Conservation (phyloP, 2,113 vertebrate species). For the Percina caprodes region DNA sequence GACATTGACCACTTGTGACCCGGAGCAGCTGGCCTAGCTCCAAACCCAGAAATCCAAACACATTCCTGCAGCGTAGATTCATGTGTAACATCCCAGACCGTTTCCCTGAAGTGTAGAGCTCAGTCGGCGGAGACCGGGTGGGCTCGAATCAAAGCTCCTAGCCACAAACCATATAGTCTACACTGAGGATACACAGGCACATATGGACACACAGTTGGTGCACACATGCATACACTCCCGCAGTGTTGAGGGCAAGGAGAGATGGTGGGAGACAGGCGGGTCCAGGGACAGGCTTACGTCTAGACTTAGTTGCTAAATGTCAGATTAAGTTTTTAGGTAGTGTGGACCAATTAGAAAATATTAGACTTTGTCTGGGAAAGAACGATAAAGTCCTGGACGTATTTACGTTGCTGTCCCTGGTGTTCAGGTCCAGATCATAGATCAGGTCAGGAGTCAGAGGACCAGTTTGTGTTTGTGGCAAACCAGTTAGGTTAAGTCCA, state of each 20-base stretch:
- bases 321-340: not conserved
- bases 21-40: slow-evolving; percentile 43
- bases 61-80: slow-evolving; percentile 43
- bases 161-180: slow-evolving; percentile 39
- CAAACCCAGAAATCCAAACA: slow-evolving; percentile 55
- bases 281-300: not conserved
- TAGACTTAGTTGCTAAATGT: not conserved
- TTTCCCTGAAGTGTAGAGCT: too few species aligned
- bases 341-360: not conserved
- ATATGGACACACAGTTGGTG: slow-evolving; percentile 9
- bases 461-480: not conserved
- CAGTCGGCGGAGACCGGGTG: slow-evolving; percentile 11
- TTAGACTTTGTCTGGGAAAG: not conserved
- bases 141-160: slow-evolving; percentile 16
- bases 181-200: slow-evolving; percentile 28
- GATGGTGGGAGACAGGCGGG: slow-evolving; percentile 42
- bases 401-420: not conserved
- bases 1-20: slow-evolving; percentile 16
- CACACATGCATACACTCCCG: slow-evolving; percentile 8
- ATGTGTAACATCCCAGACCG: slow-evolving; percentile 7
- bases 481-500: not conserved
- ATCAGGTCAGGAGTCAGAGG: not conserved
- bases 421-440: too few species aligned
- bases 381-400: not conserved
- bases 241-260: slow-evolving; percentile 21